Evolutionary conservation across 2,797 vertebrate genomes (phyloP).

Genomic region (Setipinna tenuifilis): DNA sequence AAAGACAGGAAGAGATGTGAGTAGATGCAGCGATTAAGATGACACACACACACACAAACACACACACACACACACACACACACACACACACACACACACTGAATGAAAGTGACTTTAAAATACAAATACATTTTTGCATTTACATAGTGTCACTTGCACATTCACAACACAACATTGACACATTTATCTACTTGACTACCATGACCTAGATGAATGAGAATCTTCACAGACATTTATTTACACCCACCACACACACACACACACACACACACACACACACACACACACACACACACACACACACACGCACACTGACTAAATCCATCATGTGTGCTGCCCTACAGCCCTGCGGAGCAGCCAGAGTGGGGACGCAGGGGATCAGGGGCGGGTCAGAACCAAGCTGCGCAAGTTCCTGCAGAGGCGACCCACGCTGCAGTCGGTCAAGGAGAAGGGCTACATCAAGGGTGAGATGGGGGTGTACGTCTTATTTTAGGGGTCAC

Average conservation of each 20-base stretch:
- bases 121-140: neutral
- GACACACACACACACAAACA: neutral
- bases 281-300: neutral
- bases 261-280: neutral
- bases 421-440: conserved; percentile 80
- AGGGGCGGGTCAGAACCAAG: conserved; percentile 76
- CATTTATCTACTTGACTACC: neutral
- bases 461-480: conserved; percentile 72
- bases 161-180: neutral
- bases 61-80: neutral
- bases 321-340: neutral
- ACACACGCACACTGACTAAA: neutral
- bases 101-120: no score
- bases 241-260: conserved; percentile 7
- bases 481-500: no score
- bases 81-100: conserved; percentile 8
- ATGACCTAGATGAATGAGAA: no score
- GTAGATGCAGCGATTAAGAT: neutral
- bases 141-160: neutral
- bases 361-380: conserved; percentile 68
- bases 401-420: conserved; percentile 81
- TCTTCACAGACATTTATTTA: neutral
- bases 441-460: conserved; percentile 84
- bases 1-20: conserved; percentile 64
- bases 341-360: conserved; percentile 49